Percentiles rank a stretch among this genome's conserved stretches.
phyloP scores from a whole-genome alignment of 2,797 vertebrate species.

The Protonibea diacanthus region DNA sequence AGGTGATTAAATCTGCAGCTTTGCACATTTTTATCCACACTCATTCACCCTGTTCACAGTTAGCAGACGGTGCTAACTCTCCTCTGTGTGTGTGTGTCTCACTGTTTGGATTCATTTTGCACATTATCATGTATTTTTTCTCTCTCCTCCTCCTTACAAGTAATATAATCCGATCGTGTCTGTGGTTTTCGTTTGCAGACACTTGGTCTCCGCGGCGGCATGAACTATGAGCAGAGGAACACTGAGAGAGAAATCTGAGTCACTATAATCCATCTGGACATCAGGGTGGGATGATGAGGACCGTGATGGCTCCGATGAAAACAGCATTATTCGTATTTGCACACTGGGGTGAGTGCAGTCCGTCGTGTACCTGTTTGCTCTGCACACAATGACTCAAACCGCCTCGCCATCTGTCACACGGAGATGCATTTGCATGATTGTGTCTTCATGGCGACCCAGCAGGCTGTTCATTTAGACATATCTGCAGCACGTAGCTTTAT shows the following conservation, averaged over 20 bases:
- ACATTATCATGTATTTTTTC: background rate
- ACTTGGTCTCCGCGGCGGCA: constrained; percentile 24
- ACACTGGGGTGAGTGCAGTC: constrained; percentile 82
- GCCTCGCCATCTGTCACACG: constrained; percentile 66
- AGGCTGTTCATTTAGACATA: background rate
- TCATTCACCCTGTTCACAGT: background rate
- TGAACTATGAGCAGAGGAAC: constrained; percentile 61
- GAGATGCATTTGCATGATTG: constrained; percentile 29
- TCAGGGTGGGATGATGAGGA: constrained; percentile 60
- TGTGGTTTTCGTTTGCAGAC: background rate
- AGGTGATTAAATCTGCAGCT: constrained; percentile 46
- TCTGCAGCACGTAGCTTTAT: background rate
- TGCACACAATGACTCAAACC: constrained; percentile 7
- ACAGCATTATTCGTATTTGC: constrained; percentile 71
- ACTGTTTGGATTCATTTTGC: background rate
- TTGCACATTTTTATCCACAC: background rate
- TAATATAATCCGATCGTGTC: constrained; percentile 14
- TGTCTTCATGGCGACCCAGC: background rate
- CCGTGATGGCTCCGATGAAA: constrained; percentile 74
- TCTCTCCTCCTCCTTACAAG: background rate
- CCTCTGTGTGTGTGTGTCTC: background rate
- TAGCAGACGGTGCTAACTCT: constrained; percentile 29
- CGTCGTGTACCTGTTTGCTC: constrained; percentile 24
- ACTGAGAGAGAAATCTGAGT: constrained; percentile 55
- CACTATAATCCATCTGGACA: constrained; percentile 61